Evolutionary conservation across 1,140 invertebrate species (phyloP).

Genomic region (Pararge aegeria): DNA sequence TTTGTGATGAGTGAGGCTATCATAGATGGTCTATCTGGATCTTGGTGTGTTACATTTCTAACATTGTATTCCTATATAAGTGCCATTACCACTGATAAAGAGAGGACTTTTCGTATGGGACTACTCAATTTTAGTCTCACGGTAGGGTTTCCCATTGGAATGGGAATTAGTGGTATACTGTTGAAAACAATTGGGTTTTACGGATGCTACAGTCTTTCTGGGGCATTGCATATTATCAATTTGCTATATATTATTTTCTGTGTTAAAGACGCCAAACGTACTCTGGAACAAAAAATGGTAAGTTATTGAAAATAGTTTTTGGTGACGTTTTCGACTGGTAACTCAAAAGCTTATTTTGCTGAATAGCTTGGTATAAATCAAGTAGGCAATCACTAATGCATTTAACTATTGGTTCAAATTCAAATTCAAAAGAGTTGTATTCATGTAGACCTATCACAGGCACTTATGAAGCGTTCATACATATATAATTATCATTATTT

Average conservation of each 20-base stretch:
- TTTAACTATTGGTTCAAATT: too few species aligned
- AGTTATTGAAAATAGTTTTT: constrained; percentile 42
- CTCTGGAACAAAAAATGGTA: constrained; percentile 82
- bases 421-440: too few species aligned
- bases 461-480: too few species aligned
- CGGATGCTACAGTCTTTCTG: constrained; percentile 56
- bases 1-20: constrained; percentile 33
- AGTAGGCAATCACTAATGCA: too few species aligned
- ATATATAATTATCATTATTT: too few species aligned
- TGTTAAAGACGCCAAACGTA: constrained; percentile 79
- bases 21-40: constrained; percentile 67
- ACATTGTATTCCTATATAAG: constrained; percentile 80
- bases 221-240: constrained; percentile 51
- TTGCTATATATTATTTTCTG: constrained; percentile 53
- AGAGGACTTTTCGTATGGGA: constrained; percentile 80
- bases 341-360: too few species aligned
- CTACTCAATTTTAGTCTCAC: constrained; percentile 78
- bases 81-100: constrained; percentile 76
- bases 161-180: constrained; percentile 65
- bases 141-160: constrained; percentile 72
- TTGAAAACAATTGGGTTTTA: constrained; percentile 66
- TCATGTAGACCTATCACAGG: too few species aligned
- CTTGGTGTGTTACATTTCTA: constrained; percentile 78
- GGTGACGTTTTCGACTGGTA: not conserved
- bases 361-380: too few species aligned